Evolutionary conservation across 2,113 vertebrate genomes (phyloP).

Genomic region (Chamaea fasciata): DNA sequence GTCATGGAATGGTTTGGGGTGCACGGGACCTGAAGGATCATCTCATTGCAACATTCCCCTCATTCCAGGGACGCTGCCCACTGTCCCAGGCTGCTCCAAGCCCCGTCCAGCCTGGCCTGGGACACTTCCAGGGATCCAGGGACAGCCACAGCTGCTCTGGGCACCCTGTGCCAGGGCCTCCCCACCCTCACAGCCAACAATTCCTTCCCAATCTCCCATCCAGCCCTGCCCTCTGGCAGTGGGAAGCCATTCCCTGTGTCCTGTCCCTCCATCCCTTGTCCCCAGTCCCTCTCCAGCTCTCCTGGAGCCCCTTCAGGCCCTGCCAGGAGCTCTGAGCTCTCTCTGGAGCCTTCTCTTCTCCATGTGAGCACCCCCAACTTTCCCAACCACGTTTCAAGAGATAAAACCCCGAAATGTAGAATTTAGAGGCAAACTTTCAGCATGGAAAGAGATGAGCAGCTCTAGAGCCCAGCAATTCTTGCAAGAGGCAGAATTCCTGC

Average conservation of each 20-base stretch:
- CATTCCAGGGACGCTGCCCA: neutral
- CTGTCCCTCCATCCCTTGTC: neutral
- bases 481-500: neutral
- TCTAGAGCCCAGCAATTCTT: neutral
- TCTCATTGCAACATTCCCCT: neutral
- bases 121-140: neutral
- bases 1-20: neutral
- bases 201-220: neutral
- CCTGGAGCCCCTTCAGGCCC: neutral
- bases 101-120: neutral
- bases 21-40: neutral
- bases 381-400: neutral
- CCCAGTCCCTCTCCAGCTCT: neutral
- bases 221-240: neutral
- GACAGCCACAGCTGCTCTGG: neutral
- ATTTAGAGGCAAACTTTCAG: neutral
- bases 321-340: neutral
- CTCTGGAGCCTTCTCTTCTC: rapidly evolving
- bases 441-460: neutral
- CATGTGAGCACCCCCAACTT: neutral
- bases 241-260: neutral
- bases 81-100: neutral
- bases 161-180: neutral
- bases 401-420: neutral
- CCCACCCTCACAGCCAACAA: neutral